phyloP scores from a whole-genome alignment of 37 sponge, comb jelly and placozoan genomes.

The Geodia barretti region DNA sequence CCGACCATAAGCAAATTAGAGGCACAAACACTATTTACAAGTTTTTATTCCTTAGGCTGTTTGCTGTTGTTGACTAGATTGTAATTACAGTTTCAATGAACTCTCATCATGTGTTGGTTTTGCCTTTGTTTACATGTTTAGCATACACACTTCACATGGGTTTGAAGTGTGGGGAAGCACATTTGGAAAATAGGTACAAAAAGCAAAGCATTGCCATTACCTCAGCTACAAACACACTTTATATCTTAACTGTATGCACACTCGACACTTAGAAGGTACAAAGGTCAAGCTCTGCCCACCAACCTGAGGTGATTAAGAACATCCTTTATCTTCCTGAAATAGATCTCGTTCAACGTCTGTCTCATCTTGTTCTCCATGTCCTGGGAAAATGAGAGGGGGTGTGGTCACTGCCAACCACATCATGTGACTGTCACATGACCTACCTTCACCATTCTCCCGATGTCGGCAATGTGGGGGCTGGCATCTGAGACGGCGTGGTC shows the following conservation, averaged over 20 bases:
- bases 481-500: conserved; percentile 81
- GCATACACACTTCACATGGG: too few species aligned
- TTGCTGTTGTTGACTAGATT: too few species aligned
- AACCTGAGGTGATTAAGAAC: conserved; percentile 93
- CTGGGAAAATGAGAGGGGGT: conserved; percentile 3
- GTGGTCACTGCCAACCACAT: neutral
- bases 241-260: too few species aligned
- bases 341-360: conserved; percentile 86
- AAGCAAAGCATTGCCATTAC: too few species aligned
- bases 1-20: too few species aligned
- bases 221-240: too few species aligned
- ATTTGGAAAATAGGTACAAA: neutral
- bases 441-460: conserved; percentile 93
- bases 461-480: conserved; percentile 92
- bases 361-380: conserved; percentile 97
- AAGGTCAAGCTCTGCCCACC: neutral
- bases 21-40: too few species aligned
- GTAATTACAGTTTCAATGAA: too few species aligned
- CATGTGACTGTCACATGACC: neutral
- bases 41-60: too few species aligned
- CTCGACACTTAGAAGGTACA: neutral
- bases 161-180: too few species aligned
- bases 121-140: too few species aligned
- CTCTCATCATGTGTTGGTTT: too few species aligned
- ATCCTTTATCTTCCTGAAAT: conserved; percentile 94